Base-by-base conservation (phyloP, 2,113 vertebrate species). In the Nothobranchius kuhntae region DNA sequence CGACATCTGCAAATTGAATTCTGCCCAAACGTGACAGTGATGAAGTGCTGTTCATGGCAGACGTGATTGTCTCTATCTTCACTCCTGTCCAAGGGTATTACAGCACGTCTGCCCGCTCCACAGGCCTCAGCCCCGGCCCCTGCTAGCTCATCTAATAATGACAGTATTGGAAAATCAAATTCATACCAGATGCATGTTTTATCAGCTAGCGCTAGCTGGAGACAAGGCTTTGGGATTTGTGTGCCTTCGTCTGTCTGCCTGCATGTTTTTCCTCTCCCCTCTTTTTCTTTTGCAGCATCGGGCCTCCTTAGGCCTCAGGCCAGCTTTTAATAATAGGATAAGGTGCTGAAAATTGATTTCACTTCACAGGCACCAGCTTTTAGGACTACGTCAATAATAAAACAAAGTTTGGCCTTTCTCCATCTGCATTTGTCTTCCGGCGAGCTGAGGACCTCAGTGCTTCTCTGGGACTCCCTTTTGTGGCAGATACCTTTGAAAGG, bases 31-130 rank as follows among this genome's bases (percentile, higher is more conserved):
- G 84, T 93, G 93, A 93, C 93, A 95, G 92, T 94, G 93, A 95
- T 95, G 93, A 95, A 92, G 93, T 94, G 92, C 91, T 94, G 92
- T 95, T 94, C 92, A 92, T 92, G 93, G 93, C 92, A 92, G 93
- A 92, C 84, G 90, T 94, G 95, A 89, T 92, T 92, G 91, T 94
- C 95, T 94, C 92, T 93, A 94, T 94, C 92, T 89, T 89, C 91
- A 91, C 86, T 91, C 83, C 86, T 91, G 90, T 92, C 90, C 77
- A 13, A 38, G 87, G 84, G 89, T 85, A 90, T 92, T 92, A 91
- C 83, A 86, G 77, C 84, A 61, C 64, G 71, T 76, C 73, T 76
- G 82, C 87, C 85, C 46, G 47, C 85, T 80, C 69, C 68, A 69
- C 72, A 55, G 68, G 83, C 78, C 54, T 56, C 75, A 71, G 84